Percentiles rank a stretch among this genome's conserved stretches.
Evolutionary conservation across 2,797 vertebrate genomes (phyloP).

Genomic region (Brotula barbata): DNA sequence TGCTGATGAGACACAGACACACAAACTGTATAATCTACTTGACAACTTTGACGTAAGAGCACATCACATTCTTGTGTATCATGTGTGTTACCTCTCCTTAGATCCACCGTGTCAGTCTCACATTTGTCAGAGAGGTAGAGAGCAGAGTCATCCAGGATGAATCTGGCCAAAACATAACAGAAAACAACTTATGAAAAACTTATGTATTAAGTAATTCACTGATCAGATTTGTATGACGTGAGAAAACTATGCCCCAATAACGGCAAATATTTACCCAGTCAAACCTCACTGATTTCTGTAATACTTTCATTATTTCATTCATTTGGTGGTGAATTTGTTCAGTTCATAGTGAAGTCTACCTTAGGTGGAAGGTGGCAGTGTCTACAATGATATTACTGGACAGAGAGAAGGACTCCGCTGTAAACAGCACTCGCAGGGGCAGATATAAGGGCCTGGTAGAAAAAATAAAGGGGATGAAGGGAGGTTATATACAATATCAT

Average conservation of each 20-base stretch:
- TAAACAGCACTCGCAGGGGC: constrained; percentile 85
- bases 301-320: not conserved
- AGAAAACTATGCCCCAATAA: not conserved
- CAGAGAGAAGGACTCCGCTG: constrained; percentile 90
- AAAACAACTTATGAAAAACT: constrained; percentile 3
- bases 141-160: constrained; percentile 92
- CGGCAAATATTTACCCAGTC: not conserved
- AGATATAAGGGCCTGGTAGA: constrained; percentile 86
- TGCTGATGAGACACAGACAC: constrained; percentile 1
- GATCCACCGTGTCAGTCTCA: constrained; percentile 83
- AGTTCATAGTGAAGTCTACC: constrained; percentile 69
- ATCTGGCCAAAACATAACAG: constrained; percentile 72
- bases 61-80: not conserved
- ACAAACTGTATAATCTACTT: not conserved
- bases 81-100: constrained; percentile 83
- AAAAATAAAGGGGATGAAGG: not conserved
- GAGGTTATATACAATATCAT: not conserved
- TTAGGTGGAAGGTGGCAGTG: constrained; percentile 91
- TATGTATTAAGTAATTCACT: too few relatives aligned
- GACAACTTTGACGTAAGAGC: not conserved
- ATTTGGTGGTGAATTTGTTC: not conserved
- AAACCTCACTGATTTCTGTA: too few relatives aligned
- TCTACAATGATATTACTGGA: constrained; percentile 94
- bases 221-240: not conserved
- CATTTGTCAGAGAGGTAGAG: constrained; percentile 94